Evolutionary conservation across 2,113 vertebrate species (phyloP).

Genomic region (Andinoacara biseriatus): DNA sequence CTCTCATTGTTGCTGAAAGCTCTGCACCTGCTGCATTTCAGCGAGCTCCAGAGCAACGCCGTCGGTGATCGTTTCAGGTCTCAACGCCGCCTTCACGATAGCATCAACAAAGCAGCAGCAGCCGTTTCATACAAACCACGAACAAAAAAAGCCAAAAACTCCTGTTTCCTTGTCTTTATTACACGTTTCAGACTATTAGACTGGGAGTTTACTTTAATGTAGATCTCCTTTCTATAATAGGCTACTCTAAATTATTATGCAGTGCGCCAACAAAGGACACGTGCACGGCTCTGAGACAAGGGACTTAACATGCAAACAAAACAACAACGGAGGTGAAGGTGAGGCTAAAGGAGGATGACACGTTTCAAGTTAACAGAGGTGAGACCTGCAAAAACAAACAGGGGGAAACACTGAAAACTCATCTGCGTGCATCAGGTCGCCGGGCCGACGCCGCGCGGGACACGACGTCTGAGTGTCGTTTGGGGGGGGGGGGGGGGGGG

Average conservation of each 20-base stretch:
- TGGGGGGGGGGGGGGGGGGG: too few species aligned
- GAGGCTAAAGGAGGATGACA: conserved; percentile 30
- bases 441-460: conserved; percentile 12
- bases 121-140: conserved; percentile 37
- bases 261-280: background rate
- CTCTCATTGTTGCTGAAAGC: conserved; percentile 52
- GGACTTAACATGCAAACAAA: background rate
- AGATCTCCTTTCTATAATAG: background rate
- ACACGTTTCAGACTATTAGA: background rate
- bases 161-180: conserved; percentile 10
- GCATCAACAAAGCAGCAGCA: conserved; percentile 46
- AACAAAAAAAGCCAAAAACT: conserved; percentile 33
- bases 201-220: background rate
- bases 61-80: conserved; percentile 44
- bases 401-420: conserved; percentile 11
- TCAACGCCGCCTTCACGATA: conserved; percentile 46
- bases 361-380: background rate
- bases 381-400: conserved; percentile 1
- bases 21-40: conserved; percentile 45
- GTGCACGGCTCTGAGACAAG: background rate
- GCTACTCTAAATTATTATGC: background rate
- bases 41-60: conserved; percentile 11
- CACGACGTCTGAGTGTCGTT: background rate
- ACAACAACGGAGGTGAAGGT: conserved; percentile 26
- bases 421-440: conserved; percentile 5